Evolutionary conservation across 2,888 invertebrate genomes (phyloP).

Genomic region (Lasioglossum pauxillum): DNA sequence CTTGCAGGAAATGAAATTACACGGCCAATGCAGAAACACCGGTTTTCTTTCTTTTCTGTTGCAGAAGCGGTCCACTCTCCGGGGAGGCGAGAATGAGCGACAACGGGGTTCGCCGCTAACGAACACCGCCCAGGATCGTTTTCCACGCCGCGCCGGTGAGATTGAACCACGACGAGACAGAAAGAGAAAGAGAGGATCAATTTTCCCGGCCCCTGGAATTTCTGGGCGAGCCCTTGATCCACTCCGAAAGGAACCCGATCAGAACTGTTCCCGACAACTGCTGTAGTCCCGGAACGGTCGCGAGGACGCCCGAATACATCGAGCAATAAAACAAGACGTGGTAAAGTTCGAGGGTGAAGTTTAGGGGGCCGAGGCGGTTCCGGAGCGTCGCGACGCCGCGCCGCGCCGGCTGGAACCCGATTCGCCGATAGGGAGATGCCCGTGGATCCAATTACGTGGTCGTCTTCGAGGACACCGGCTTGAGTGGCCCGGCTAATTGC

Average conservation of each 20-base stretch:
- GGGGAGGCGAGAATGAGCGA: conserved; percentile 51
- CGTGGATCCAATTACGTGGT: conserved; percentile 30
- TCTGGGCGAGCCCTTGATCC: conserved; percentile 24
- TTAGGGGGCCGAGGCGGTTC: background rate
- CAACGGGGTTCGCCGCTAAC: conserved; percentile 34
- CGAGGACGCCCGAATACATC: background rate
- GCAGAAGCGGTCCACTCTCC: conserved; percentile 49
- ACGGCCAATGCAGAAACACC: conserved; percentile 39
- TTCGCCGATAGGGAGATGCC: conserved; percentile 22
- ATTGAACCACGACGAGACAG: conserved; percentile 21
- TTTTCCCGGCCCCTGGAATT: conserved; percentile 2
- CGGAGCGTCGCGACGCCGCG: background rate
- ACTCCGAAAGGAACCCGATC: conserved; percentile 1
- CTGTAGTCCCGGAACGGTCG: background rate
- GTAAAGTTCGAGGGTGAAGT: background rate
- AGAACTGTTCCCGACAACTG: too few relatives aligned
- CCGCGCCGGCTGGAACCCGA: background rate
- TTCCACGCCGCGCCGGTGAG: conserved; percentile 27
- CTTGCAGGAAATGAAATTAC: conserved; percentile 48
- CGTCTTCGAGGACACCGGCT: conserved; percentile 20
- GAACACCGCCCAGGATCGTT: conserved; percentile 44
- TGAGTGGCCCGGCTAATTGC: conserved; percentile 4
- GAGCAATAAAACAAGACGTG: background rate
- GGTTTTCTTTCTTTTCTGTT: conserved; percentile 51
- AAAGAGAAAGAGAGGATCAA: background rate